Base-by-base conservation (phyloP, 2,888 invertebrate genomes). In the Leptinotarsa haldemani region DNA sequence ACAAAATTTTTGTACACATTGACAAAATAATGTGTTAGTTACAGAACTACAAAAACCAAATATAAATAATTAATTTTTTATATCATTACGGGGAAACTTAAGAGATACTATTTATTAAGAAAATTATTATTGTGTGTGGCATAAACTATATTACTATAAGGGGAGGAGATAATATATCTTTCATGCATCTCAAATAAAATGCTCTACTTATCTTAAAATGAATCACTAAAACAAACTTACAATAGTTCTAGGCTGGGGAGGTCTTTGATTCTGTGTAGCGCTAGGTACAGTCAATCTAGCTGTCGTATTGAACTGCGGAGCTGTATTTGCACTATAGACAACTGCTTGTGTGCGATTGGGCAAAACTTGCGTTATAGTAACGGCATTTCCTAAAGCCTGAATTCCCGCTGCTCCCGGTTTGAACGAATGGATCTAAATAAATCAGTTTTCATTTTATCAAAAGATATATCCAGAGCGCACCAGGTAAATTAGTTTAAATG, bases 341-440 rank as follows among this genome's bases (percentile, higher is more conserved):
- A 88, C 84, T 53, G 87, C 85, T 80, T 87, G 88, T 18, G 87
- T 86, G 56, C 88, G 82, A 22, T 84, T 76, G n/a, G 88, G 87
- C 53, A 87, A 70, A 61, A 87, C 87, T 80, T 87, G 88, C 22
- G 85, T 85, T 47, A 86, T 81, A 16, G 87, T 86, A 16, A 87
- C 86, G 16, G 87, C 82, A 74, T 82, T 84, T n/a, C 84, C 85
- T 47, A 87, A 77, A 30, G 85, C 79, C 80, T 87, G 87, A 67
- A 87, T 84, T 64, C 83, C 83, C 7, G 85, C 78, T 22, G 85
- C 77, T 30, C 82, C 83, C 30, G 86, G 79, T 79, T 87, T 88
- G 74, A 87, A 87, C 52, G 87, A 83, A 75, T 80, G 82, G 30
- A 80, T 78, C 82, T 82, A 72, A 72, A 75, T 73, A 16, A 56